Conservation (phyloP, 2,113 vertebrate genomes). For the Catharus fuscescens region DNA sequence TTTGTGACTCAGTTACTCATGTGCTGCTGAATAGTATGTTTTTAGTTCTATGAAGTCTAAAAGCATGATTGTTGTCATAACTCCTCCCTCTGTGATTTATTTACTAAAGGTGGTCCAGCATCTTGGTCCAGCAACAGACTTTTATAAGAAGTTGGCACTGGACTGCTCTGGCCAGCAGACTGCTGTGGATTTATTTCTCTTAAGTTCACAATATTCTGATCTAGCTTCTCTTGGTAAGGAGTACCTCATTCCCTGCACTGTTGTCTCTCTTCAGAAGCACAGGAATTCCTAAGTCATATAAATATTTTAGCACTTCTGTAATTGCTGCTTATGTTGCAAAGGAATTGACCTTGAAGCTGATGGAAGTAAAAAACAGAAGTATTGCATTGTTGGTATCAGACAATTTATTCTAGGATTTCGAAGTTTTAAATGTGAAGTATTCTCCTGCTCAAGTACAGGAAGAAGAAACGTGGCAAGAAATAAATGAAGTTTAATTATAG, state of each 20-base stretch:
- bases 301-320: background rate
- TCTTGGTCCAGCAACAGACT: slow-evolving; percentile 96
- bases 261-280: background rate
- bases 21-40: background rate
- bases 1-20: background rate
- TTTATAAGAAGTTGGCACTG: slow-evolving; percentile 97
- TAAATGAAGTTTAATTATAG: background rate
- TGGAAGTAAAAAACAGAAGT: background rate
- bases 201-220: slow-evolving; percentile 95
- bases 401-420: background rate
- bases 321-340: background rate
- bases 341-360: background rate
- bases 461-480: background rate
- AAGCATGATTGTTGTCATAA: background rate
- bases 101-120: slow-evolving; percentile 88
- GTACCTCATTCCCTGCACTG: background rate
- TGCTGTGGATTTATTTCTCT: slow-evolving; percentile 94
- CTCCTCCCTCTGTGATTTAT: slow-evolving; percentile 25
- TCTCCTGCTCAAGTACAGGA: background rate
- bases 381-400: background rate
- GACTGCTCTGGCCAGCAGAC: slow-evolving; percentile 98
- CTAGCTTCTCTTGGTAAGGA: slow-evolving; percentile 91
- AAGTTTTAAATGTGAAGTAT: background rate
- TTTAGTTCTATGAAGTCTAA: background rate
- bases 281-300: background rate